A percentile compares a stretch with the other conserved stretches of the same genome.
phyloP scores from a whole-genome alignment of 2,797 vertebrate species.

The Strix occidentalis region DNA sequence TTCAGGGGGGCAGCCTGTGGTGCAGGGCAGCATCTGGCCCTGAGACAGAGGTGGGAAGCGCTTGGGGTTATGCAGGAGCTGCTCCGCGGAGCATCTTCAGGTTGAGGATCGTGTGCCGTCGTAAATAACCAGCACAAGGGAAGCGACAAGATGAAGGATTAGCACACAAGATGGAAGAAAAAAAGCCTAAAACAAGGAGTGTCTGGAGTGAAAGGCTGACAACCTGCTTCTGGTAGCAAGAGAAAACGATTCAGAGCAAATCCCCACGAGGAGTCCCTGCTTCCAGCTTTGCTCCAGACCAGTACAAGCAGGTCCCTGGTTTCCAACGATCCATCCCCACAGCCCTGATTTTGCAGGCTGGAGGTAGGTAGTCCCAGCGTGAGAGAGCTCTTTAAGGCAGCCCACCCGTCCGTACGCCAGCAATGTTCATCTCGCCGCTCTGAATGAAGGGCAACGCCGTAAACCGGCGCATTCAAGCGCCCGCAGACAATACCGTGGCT shows the following conservation, averaged over 20 bases:
- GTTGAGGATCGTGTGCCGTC: neutral
- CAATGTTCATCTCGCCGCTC: neutral
- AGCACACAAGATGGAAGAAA: neutral
- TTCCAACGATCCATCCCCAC: neutral
- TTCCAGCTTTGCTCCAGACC: neutral
- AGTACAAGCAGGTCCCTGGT: neutral
- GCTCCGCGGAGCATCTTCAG: neutral
- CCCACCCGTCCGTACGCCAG: neutral
- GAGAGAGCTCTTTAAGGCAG: neutral
- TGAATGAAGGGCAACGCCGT: neutral
- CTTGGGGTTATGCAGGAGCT: neutral
- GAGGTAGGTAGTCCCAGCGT: neutral
- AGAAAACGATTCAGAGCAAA: neutral
- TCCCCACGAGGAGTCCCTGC: neutral
- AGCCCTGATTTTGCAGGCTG: neutral
- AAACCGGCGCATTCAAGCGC: neutral
- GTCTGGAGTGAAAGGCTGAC: neutral
- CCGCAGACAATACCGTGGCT: neutral
- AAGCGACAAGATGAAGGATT: neutral
- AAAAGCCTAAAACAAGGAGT: neutral
- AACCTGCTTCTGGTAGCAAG: neutral
- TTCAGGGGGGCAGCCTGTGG: neutral
- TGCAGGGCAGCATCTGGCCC: neutral
- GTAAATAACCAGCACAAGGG: neutral
- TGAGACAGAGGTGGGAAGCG: neutral